Conservation (phyloP, 2,113 vertebrate genomes). For the Heterotilapia buettikoferi region DNA sequence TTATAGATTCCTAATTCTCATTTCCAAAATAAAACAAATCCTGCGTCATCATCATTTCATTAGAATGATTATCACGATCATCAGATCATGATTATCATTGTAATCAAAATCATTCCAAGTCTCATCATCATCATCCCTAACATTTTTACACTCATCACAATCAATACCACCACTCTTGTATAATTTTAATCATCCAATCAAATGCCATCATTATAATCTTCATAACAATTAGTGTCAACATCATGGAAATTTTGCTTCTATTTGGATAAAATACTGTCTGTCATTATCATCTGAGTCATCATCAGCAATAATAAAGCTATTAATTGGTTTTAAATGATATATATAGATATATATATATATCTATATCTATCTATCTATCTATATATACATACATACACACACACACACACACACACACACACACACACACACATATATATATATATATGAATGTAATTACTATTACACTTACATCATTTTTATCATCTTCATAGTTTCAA, state of each 20-base stretch:
- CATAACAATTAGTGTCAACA: neutral
- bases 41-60: neutral
- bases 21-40: neutral
- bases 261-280: neutral
- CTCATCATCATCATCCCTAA: neutral
- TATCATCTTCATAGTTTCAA: neutral
- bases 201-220: neutral
- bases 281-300: neutral
- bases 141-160: neutral
- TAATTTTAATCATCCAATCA: neutral
- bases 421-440: too few species aligned
- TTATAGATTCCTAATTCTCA: neutral
- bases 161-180: neutral
- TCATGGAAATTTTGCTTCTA: neutral
- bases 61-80: neutral
- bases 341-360: neutral
- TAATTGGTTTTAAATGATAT: neutral
- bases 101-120: neutral
- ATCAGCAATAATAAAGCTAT: neutral
- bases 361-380: neutral
- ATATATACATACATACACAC: accelerated
- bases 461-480: neutral
- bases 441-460: neutral
- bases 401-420: too few species aligned
- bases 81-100: neutral